These are phyloP conservation scores for Scomber scombrus DNA, from an alignment of 2,113 vertebrate genomes.

Conservation along the genomic window DNA sequence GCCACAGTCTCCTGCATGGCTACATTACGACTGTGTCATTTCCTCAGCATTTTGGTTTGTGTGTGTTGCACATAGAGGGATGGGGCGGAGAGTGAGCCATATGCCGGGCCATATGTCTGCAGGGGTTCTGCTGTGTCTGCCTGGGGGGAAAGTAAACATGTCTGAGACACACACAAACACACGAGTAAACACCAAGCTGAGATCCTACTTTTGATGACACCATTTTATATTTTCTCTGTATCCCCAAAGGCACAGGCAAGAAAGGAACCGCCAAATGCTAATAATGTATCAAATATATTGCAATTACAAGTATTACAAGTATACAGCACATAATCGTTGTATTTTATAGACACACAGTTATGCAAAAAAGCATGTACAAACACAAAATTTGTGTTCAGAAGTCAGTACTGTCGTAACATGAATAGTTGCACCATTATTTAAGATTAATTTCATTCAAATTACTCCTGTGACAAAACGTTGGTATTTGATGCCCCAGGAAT, in stretches of 20 bases:
- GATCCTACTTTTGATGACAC: conserved; percentile 48
- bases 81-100: conserved; percentile 56
- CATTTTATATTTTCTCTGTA: conserved; percentile 58
- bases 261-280: conserved; percentile 41
- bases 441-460: not conserved
- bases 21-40: conserved; percentile 32
- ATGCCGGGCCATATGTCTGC: conserved; percentile 79
- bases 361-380: conserved; percentile 13
- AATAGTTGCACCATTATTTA: not conserved
- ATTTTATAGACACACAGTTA: not conserved
- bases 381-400: conserved; percentile 25
- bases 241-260: conserved; percentile 3
- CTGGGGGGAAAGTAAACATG: conserved; percentile 73
- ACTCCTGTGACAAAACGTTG: too few relatives aligned
- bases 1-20: conserved; percentile 24
- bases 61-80: conserved; percentile 27
- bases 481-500: too few relatives aligned
- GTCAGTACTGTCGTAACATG: conserved; percentile 8
- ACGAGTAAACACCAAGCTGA: conserved; percentile 41
- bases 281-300: conserved; percentile 28
- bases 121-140: conserved; percentile 64
- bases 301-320: conserved; percentile 61
- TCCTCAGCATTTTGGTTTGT: conserved; percentile 29
- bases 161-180: conserved; percentile 65
- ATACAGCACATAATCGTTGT: not conserved